phyloP scores from a whole-genome alignment of 2,113 vertebrate species.

The Progne subis region DNA sequence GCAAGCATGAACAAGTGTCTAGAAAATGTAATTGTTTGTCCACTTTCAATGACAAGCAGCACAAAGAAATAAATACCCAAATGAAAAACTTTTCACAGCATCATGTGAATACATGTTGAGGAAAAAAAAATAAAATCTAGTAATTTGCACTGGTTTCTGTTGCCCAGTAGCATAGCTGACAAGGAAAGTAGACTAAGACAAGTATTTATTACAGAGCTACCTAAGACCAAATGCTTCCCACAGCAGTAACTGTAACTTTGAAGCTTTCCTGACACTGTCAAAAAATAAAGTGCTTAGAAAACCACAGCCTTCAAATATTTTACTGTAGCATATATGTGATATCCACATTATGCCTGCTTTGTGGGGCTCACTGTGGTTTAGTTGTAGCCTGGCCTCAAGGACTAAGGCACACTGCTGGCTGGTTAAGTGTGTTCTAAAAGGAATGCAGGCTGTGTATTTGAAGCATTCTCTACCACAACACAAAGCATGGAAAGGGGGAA shows the following conservation, averaged over 20 bases:
- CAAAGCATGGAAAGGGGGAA: not conserved
- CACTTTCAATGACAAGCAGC: not conserved
- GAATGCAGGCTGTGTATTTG: not conserved
- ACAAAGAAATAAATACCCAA: not conserved
- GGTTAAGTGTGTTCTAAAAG: not conserved
- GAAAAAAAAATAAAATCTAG: not conserved
- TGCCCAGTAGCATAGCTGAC: not conserved
- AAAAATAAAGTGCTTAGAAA: not conserved
- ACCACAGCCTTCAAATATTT: not conserved
- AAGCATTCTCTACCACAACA: not conserved
- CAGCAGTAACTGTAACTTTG: not conserved
- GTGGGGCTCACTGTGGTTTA: not conserved
- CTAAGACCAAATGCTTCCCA: not conserved
- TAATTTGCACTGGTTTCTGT: not conserved
- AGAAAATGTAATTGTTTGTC: not conserved
- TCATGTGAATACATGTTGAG: fast-evolving
- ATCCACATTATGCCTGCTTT: not conserved
- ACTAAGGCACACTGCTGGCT: not conserved
- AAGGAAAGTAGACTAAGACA: not conserved
- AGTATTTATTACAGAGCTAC: not conserved
- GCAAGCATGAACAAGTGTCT: not conserved
- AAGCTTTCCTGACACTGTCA: not conserved
- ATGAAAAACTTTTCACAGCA: not conserved
- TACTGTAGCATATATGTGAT: fast-evolving
- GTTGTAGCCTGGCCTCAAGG: not conserved